A percentile compares a stretch with the other conserved stretches of the same genome.
Conservation (phyloP, 2,888 invertebrate genomes). For the Drosophila diplacantha region DNA sequence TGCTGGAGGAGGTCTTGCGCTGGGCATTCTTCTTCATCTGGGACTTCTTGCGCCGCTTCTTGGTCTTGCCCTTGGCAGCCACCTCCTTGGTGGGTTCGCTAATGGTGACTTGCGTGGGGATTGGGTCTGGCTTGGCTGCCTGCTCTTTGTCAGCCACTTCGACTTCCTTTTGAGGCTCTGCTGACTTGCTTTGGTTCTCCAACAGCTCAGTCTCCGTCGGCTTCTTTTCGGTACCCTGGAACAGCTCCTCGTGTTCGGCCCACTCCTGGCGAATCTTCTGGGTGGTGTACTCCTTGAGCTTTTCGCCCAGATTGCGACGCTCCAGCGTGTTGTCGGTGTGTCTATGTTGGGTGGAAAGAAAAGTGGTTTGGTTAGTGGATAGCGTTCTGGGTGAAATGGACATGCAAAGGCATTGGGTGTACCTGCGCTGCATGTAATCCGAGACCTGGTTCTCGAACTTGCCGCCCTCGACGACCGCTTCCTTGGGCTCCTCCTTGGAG, state of each 20-base stretch:
- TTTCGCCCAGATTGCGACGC: conserved; percentile 72
- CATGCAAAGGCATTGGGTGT: conserved; percentile 36
- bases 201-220: conserved; percentile 36
- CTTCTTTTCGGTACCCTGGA: conserved; percentile 68
- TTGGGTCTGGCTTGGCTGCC: conserved; percentile 11
- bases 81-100: conserved; percentile 77
- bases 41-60: conserved; percentile 88
- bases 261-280: conserved; percentile 78
- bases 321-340: conserved; percentile 80
- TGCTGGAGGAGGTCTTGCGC: conserved; percentile 82
- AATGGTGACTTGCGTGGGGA: conserved; percentile 16
- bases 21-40: conserved; percentile 87
- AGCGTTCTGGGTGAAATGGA: rapidly evolving
- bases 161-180: conserved; percentile 29
- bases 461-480: conserved; percentile 58
- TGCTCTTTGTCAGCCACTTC: conserved; percentile 18
- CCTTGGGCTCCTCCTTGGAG: conserved; percentile 79
- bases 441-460: conserved; percentile 84
- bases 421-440: conserved; percentile 79
- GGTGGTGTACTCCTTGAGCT: conserved; percentile 77
- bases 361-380: no score
- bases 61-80: conserved; percentile 81
- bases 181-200: conserved; percentile 23
- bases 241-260: conserved; percentile 78
- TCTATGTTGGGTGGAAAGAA: conserved; percentile 71